phyloP scores from a whole-genome alignment of 2,797 vertebrate species.

The Morelia viridis region DNA sequence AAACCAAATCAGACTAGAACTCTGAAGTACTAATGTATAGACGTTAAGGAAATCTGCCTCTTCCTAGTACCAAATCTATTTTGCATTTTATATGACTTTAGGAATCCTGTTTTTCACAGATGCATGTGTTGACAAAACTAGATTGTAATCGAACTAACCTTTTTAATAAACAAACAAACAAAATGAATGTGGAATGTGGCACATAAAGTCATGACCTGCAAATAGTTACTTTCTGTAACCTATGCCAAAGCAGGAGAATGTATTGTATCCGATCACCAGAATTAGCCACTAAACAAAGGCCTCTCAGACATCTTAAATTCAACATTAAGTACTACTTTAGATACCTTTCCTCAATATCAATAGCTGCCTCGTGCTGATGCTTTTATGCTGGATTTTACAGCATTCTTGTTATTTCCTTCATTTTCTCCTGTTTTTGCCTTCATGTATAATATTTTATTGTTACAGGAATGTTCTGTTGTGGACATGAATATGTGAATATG shows the following conservation, averaged over 20 bases:
- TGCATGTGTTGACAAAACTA: background rate
- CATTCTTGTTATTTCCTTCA: constrained; percentile 41
- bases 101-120: background rate
- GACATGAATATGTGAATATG: constrained; percentile 85
- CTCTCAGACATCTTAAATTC: constrained; percentile 36
- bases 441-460: constrained; percentile 60
- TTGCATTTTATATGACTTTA: background rate
- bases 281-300: constrained; percentile 43
- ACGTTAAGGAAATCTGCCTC: background rate
- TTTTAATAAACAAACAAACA: background rate
- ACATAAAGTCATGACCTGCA: background rate
- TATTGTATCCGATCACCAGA: background rate
- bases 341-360: constrained; percentile 45
- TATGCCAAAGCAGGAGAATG: too few relatives aligned
- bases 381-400: constrained; percentile 57
- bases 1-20: background rate
- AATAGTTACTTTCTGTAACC: background rate
- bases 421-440: constrained; percentile 52
- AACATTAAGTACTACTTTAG: constrained; percentile 51
- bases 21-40: background rate
- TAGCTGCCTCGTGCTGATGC: constrained; percentile 36
- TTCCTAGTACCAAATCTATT: background rate
- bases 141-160: background rate
- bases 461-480: constrained; percentile 89
- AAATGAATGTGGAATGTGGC: background rate